phyloP scores from a whole-genome alignment of 2,113 vertebrate species.

The Lasiurus cinereus region DNA sequence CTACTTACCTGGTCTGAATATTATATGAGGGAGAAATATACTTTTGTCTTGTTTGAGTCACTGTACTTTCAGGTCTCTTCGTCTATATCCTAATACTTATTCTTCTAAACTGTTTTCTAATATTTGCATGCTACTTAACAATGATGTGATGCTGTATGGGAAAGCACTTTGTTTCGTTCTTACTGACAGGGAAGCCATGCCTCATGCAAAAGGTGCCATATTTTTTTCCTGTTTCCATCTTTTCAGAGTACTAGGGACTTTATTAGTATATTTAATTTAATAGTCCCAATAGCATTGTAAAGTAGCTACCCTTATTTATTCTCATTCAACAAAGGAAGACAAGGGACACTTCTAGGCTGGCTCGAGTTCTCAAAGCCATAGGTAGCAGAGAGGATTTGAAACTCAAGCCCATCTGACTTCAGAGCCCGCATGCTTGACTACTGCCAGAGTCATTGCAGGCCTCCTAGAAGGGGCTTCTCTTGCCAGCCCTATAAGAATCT shows the following conservation, averaged over 20 bases:
- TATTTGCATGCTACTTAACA: slow-evolving; percentile 36
- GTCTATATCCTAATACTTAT: background rate
- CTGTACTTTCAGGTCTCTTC: background rate
- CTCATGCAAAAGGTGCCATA: background rate
- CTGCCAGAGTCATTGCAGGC: background rate
- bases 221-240: background rate
- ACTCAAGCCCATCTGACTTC: background rate
- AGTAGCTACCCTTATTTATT: background rate
- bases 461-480: background rate
- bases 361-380: background rate
- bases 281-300: background rate
- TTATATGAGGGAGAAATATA: background rate
- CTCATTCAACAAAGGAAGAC: background rate
- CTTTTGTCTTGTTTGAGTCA: background rate
- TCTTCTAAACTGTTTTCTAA: slow-evolving; percentile 30
- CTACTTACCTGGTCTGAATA: background rate
- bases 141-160: background rate
- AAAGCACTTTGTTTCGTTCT: background rate
- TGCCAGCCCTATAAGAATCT: background rate
- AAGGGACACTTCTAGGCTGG: background rate
- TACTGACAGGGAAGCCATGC: background rate
- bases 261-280: background rate
- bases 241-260: slow-evolving; percentile 27
- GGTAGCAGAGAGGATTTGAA: slow-evolving; percentile 26
- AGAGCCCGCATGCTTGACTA: background rate